Percentiles rank a stretch among this genome's conserved stretches.
phyloP scores from a whole-genome alignment of 2,797 vertebrate genomes.

The Melanotaenia parkinsoni region DNA sequence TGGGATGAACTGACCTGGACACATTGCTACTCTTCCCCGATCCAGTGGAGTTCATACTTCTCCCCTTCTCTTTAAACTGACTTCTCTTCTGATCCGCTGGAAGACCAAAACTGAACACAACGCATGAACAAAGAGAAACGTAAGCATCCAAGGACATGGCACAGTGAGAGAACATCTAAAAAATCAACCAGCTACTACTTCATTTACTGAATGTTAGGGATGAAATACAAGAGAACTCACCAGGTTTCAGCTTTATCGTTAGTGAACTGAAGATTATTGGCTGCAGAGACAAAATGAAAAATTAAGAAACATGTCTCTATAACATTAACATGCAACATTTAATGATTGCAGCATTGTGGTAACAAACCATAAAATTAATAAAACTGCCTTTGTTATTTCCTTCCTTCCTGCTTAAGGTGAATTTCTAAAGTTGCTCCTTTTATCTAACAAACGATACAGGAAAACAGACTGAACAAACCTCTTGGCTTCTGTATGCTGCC shows the following conservation, averaged over 20 bases:
- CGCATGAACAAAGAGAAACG: constrained; percentile 22
- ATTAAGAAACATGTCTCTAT: background rate
- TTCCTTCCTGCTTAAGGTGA: background rate
- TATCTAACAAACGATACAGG: background rate
- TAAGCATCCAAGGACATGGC: background rate
- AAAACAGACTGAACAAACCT: background rate
- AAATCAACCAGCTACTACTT: background rate
- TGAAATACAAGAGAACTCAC: constrained; percentile 76
- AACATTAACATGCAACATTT: background rate
- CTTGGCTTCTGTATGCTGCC: background rate
- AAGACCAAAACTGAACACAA: constrained; percentile 77
- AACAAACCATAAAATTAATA: background rate
- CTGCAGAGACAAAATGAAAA: constrained; percentile 75
- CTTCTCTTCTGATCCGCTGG: constrained; percentile 89
- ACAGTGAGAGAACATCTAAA: background rate
- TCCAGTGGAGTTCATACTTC: constrained; percentile 98
- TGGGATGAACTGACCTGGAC: constrained; percentile 85
- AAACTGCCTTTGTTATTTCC: too few relatives aligned
- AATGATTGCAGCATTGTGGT: background rate
- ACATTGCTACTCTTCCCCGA: constrained; percentile 97
- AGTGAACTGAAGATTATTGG: constrained; percentile 90
- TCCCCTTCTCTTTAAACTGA: constrained; percentile 91
- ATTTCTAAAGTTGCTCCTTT: background rate
- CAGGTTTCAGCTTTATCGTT: constrained; percentile 83
- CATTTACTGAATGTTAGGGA: constrained; percentile 3